Evolutionary conservation across 2,797 vertebrate genomes (phyloP), one percentile per base, ranked within the genome.

Genomic region (Furcifer pardalis): DNA sequence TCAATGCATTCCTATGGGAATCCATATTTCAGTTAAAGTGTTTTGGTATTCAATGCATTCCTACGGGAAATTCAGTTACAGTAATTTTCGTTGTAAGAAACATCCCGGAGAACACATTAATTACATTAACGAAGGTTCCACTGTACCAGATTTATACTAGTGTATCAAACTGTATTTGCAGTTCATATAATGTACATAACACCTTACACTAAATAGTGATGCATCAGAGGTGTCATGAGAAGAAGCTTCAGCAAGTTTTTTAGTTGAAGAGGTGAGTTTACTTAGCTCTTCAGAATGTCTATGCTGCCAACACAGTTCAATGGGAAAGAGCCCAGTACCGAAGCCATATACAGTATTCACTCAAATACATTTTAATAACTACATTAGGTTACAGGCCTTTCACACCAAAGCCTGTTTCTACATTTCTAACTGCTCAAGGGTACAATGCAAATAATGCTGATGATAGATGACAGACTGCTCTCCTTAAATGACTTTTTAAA

Each of bases 351-450:
- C n/a, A n/a, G n/a, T n/a, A 59, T 27, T 37, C 23, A 60, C 42
- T 69, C 35, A 23, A 32, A 42, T 79, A 74, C 12, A 63, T 63
- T 85, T 42, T 0, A 0, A 25, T 42, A 59, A 73, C 79, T 78
- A 13, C 62, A 69, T 76, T 60, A 49, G 78, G 75, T n/a, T 85
- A 84, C 49, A 88, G 69, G 32, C 82, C 81, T 65, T 88, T 72
- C 5, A 62, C 84, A 85, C 10, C 59, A 79, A 44, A 63, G 46
- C 65, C 0, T 0, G 30, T 35, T 80, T 85, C 79, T 40, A 40
- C 15, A 83, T 69, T 85, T 84, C 25, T 69, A 84, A 78, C 40
- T 19, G 42, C 32, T n/a, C 27, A 84, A 37, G 77, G 12, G 32
- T 42, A 10, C 59, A 66, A 25, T 60, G 40, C 37, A 73, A 79